A percentile compares a stretch with the other conserved stretches of the same genome.
phyloP scores from a whole-genome alignment of 2,888 invertebrate genomes.

The Adelognathus sp. region DNA sequence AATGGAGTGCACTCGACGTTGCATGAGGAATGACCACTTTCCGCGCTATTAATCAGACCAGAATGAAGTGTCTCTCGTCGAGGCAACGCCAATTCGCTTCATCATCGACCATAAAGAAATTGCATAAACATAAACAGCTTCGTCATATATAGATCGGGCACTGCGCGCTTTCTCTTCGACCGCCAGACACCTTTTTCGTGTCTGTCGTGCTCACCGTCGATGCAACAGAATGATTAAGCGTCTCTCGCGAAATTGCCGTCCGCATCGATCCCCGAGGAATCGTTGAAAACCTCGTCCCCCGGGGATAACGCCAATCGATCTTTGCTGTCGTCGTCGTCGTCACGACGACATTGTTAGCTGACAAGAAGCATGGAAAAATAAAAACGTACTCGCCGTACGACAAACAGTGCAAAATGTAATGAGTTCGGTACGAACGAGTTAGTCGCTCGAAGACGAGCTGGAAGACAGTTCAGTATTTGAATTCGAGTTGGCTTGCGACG shows the following conservation, averaged over 20 bases:
- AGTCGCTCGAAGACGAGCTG: neutral
- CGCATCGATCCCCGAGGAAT: slow-evolving; percentile 50
- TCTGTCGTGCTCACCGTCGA: neutral
- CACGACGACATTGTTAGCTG: too few species aligned
- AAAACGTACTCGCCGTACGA: neutral
- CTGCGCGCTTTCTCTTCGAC: neutral
- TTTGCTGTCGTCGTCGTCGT: too few species aligned
- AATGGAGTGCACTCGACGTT: slow-evolving; percentile 11
- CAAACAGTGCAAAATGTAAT: neutral
- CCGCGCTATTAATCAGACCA: neutral
- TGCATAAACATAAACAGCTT: neutral
- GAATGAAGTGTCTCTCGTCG: neutral
- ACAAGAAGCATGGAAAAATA: slow-evolving; percentile 1
- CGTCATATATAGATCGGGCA: neutral
- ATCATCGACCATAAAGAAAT: neutral
- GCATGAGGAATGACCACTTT: neutral
- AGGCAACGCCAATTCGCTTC: neutral
- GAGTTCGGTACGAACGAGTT: neutral
- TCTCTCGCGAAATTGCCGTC: slow-evolving; percentile 30
- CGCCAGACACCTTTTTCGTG: neutral
- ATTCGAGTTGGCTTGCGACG: too few species aligned
- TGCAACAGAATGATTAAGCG: slow-evolving; percentile 2
- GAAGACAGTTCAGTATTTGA: neutral
- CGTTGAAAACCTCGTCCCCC: too few species aligned
- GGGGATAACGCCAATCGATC: slow-evolving; percentile 51